phyloP scores from a whole-genome alignment of 2,113 vertebrate genomes.

The Columbina picui region DNA sequence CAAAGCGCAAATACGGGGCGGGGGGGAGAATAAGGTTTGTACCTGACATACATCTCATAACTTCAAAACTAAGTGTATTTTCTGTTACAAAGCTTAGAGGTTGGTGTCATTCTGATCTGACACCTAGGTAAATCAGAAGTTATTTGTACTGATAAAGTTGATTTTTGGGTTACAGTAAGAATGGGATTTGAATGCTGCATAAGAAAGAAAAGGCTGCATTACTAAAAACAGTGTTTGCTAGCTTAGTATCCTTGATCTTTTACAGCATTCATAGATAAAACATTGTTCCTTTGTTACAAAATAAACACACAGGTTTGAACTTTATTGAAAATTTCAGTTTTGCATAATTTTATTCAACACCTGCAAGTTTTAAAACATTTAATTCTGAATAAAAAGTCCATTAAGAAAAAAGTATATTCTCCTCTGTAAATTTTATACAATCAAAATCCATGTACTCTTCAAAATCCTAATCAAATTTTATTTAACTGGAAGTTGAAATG shows the following conservation, averaged over 20 bases:
- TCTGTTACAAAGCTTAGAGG: neutral
- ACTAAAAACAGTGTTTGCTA: neutral
- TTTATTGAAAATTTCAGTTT: constrained; percentile 40
- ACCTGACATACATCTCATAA: neutral
- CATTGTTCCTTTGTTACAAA: neutral
- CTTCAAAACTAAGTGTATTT: neutral
- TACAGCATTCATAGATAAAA: neutral
- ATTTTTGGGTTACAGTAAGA: neutral
- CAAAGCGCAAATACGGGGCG: neutral
- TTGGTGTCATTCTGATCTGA: neutral
- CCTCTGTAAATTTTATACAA: neutral
- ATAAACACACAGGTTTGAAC: neutral
- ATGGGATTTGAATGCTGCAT: neutral
- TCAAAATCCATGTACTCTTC: neutral
- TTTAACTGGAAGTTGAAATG: neutral
- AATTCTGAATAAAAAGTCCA: constrained; percentile 33
- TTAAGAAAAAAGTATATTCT: constrained; percentile 28
- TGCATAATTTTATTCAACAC: constrained; percentile 27
- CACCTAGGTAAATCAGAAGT: neutral
- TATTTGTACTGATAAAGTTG: neutral
- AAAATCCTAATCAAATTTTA: neutral
- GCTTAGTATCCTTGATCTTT: neutral
- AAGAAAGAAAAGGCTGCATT: neutral
- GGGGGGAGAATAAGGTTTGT: neutral
- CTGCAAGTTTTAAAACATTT: constrained; percentile 14